Base-by-base conservation (phyloP, 1,140 invertebrate genomes). In the Zaprionus lachaisei region DNA sequence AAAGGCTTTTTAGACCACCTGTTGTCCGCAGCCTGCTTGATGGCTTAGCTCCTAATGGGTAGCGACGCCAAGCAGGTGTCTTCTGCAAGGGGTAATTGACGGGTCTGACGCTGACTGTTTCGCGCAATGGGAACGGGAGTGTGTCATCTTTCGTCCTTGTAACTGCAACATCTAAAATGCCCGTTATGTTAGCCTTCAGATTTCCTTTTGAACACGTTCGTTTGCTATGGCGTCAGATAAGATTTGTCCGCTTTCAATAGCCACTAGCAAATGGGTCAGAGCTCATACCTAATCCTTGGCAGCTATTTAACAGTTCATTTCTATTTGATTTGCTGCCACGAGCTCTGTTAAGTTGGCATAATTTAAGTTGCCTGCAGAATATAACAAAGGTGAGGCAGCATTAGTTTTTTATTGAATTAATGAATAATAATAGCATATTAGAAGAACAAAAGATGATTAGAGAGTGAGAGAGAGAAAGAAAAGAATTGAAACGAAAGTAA, bases 141-240 rank as follows among this genome's bases (percentile, higher is more conserved):
- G 62, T 41, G 41, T 62, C 69, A 67, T 62, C 60, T 71, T 65
- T 44, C 24, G 61, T 31, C 31, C 15, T 63, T 58, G 22, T 66
- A 14, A 14, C 28, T 20, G 44, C 4, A 12, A 28, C 9, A 7
- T 22, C 47, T 72, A n/a, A 44, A n/a, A 22, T 67, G 17, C 2
- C 56, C 31, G 31, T 62, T 67, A 54, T 56, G 31, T 76, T 71
- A 82, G 81, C 74, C 68, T 63, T 69, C 37, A 60, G 77, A 83
- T 78, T 54, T 70, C 22, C 62, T 49, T 77, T 90, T 57, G 55
- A 61, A 79, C 81, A 85, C 85, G 81, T 84, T 66, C 80, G 81
- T 63, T 49, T 64, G 14, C 17, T 41, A 41, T 67, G 26, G 47
- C 47, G 47, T 5, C 15, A 38, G 26, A 41, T 49, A 55, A 38